Conservation (phyloP, 2,888 invertebrate genomes). For the Ophioninae sp. region DNA sequence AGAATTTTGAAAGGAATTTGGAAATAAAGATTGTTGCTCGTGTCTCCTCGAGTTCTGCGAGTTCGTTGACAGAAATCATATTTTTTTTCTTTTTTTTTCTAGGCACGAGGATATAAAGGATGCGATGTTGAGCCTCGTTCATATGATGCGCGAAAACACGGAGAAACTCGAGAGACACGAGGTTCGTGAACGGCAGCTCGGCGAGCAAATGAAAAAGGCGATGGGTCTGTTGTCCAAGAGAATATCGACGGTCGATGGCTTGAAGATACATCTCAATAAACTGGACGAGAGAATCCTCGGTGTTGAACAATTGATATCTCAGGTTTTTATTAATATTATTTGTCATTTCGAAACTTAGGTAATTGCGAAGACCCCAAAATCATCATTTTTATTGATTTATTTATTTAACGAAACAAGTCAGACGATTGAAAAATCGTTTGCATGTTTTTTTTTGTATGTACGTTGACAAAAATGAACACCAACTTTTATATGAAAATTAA, state of each 20-base stretch:
- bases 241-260: slow-evolving; percentile 79
- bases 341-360: neutral
- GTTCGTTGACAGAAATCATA: neutral
- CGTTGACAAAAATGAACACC: too few relatives aligned
- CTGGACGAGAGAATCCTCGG: slow-evolving; percentile 89
- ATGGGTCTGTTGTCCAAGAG: slow-evolving; percentile 88
- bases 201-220: slow-evolving; percentile 90
- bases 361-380: neutral
- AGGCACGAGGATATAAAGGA: slow-evolving; percentile 84
- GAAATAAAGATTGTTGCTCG: slow-evolving; percentile 10
- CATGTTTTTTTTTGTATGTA: too few relatives aligned
- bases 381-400: neutral
- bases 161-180: slow-evolving; percentile 94
- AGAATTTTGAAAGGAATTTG: too few relatives aligned
- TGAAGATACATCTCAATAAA: slow-evolving; percentile 88
- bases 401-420: too few relatives aligned
- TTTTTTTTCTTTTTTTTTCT: slow-evolving; percentile 7
- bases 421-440: too few relatives aligned
- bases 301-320: slow-evolving; percentile 89
- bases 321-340: slow-evolving; percentile 78
- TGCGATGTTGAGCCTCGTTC: slow-evolving; percentile 90
- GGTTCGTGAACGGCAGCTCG: slow-evolving; percentile 89
- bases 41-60: slow-evolving; percentile 4
- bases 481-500: too few relatives aligned
- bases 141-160: slow-evolving; percentile 89